Conservation (phyloP, 2,113 vertebrate species). For the Herpailurus yagouaroundi region DNA sequence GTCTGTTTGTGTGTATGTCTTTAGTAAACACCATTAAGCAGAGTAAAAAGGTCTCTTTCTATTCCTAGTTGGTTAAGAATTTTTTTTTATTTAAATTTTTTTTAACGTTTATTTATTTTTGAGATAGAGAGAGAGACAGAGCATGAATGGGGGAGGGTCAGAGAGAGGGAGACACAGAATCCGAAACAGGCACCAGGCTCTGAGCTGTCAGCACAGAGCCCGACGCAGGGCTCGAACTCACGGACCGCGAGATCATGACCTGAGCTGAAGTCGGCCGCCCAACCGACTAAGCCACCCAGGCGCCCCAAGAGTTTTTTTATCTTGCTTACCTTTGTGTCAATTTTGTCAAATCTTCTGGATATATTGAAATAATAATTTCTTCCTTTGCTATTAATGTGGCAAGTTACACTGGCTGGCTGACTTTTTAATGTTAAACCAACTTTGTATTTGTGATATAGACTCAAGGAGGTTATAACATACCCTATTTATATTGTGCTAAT, state of each 20-base stretch:
- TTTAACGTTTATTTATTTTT: no score
- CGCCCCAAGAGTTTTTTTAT: background rate
- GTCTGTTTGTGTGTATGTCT: background rate
- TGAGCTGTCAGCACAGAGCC: no score
- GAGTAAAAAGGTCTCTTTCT: background rate
- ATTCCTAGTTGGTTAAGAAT: background rate
- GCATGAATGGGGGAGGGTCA: no score
- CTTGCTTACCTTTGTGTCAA: background rate
- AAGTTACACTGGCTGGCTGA: background rate
- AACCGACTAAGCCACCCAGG: no score
- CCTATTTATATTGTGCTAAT: background rate
- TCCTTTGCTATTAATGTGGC: background rate
- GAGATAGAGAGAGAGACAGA: no score
- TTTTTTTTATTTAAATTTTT: background rate
- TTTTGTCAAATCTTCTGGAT: background rate
- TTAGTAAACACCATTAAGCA: background rate
- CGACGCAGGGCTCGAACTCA: no score
- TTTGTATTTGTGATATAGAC: background rate
- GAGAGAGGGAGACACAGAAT: no score
- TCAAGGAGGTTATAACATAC: background rate
- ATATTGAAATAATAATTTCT: background rate
- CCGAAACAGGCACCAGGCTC: no score
- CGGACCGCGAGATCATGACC: no score
- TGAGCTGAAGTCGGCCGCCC: no score
- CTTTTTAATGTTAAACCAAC: background rate